phyloP scores from a whole-genome alignment of 2,113 vertebrate genomes.

The Lepidothrix coronata region DNA sequence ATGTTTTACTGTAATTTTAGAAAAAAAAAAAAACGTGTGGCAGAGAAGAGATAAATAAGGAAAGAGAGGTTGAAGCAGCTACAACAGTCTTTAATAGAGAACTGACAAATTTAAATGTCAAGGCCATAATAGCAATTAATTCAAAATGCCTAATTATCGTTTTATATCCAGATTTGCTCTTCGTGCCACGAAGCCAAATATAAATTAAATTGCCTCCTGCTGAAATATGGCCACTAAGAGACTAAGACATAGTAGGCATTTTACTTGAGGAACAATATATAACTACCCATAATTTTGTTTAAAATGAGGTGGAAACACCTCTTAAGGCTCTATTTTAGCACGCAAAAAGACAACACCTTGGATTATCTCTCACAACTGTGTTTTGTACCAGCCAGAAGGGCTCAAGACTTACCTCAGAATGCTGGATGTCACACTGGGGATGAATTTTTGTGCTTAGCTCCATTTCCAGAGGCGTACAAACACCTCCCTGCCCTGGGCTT shows the following conservation, averaged over 20 bases:
- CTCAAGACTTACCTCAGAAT: not conserved
- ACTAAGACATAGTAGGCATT: not conserved
- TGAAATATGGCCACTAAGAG: not conserved
- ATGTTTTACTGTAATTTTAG: not conserved
- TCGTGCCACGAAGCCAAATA: not conserved
- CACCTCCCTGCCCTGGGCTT: not conserved
- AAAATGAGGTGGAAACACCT: not conserved
- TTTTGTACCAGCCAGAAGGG: not conserved
- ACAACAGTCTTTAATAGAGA: not conserved
- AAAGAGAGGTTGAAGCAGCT: not conserved
- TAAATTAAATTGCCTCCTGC: not conserved
- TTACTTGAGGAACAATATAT: not conserved
- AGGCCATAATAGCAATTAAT: slow-evolving; percentile 10
- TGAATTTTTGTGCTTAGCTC: not conserved
- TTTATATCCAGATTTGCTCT: not conserved
- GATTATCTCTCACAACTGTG: not conserved
- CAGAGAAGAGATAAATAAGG: not conserved
- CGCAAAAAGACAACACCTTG: not conserved
- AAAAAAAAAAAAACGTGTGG: not conserved
- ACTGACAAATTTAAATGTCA: slow-evolving; percentile 13
- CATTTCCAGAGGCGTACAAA: not conserved
- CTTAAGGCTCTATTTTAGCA: not conserved
- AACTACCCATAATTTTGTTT: not conserved
- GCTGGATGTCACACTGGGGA: not conserved
- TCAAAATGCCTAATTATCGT: not conserved